Evolutionary conservation across 2,888 invertebrate genomes (phyloP), one percentile per base, ranked within the genome.

Genomic region (Syritta pipiens): DNA sequence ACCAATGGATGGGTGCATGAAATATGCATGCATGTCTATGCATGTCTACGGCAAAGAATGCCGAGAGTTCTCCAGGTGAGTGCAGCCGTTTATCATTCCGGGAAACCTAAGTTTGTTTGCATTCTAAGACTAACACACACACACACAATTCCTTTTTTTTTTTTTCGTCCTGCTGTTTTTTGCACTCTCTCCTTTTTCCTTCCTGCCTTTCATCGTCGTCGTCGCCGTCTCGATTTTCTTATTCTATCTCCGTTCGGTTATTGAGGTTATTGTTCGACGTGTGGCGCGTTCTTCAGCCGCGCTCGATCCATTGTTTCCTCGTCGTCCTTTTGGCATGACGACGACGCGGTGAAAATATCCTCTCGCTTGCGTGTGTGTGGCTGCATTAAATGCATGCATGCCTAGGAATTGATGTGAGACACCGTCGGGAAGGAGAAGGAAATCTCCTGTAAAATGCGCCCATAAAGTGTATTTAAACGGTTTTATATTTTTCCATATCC

Each of bases 341-440:
- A 19, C 55, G 24, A 40, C 14, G 20, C 19, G 17, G 6, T 10
- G 12, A 51, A 12, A 49, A 28, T 9, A 4, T 28, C 20, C 17
- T 3, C 37, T 10, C 28, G 28, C 22, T 9, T 7, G 44, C n/a
- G 30, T 19, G 24, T 44, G 65, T 55, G 20, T 51, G 37, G 28
- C 32, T 67, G 67, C 59, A 59, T 24, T 74, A 44, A 74, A 46
- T 26, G 57, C 57, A 59, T 59, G 57, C 67, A 74, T 67, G 67
- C 35, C 40, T 6, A 9, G 49, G 51, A 74, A 74, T 59, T 51
- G 72, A 74, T 59, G 62, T 26, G 37, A 42, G 60, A 37, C 35
- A 28, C n/a, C 7, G 40, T 32, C 37, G 24, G 40, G 48, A 4
- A 22, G 20, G 12, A 4, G 28, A 28, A 37, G 65, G 28, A 67